Conservation (phyloP, 92 coral and sea anemone species). For the Paramuricea clavata region DNA sequence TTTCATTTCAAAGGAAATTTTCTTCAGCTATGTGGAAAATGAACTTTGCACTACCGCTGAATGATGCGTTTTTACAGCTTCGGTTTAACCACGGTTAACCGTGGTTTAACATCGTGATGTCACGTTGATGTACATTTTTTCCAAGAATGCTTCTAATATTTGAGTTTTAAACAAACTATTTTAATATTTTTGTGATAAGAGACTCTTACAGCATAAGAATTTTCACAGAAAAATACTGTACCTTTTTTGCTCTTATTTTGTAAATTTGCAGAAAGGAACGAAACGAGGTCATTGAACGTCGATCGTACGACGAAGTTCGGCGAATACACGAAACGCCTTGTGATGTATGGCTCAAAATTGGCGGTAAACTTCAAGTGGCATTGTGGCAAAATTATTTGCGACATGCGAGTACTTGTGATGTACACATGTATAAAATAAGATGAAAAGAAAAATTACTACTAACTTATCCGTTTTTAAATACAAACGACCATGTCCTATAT, state of each 20-base stretch:
- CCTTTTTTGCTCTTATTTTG: background rate
- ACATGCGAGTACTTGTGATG: too few relatives aligned
- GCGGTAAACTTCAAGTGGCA: background rate
- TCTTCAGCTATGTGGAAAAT: background rate
- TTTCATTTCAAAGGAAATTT: background rate
- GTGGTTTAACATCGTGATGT: background rate
- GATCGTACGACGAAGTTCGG: background rate
- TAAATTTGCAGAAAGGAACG: too few relatives aligned
- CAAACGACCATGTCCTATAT: slow-evolving; percentile 40
- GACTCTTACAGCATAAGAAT: background rate
- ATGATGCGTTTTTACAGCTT: background rate
- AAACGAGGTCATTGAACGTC: background rate
- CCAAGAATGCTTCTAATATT: too few relatives aligned
- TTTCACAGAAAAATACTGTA: too few relatives aligned
- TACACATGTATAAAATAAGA: too few relatives aligned
- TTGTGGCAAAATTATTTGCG: too few relatives aligned
- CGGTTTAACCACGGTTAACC: too few relatives aligned
- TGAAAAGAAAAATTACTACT: background rate
- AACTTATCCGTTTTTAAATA: slow-evolving; percentile 16
- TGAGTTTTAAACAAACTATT: too few relatives aligned
- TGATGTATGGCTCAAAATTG: background rate
- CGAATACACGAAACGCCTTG: background rate
- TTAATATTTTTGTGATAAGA: too few relatives aligned
- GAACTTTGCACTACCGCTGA: background rate
- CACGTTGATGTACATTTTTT: background rate